Evolutionary conservation across 2,888 invertebrate genomes (phyloP).

Genomic region (Chrysodeixis includens): DNA sequence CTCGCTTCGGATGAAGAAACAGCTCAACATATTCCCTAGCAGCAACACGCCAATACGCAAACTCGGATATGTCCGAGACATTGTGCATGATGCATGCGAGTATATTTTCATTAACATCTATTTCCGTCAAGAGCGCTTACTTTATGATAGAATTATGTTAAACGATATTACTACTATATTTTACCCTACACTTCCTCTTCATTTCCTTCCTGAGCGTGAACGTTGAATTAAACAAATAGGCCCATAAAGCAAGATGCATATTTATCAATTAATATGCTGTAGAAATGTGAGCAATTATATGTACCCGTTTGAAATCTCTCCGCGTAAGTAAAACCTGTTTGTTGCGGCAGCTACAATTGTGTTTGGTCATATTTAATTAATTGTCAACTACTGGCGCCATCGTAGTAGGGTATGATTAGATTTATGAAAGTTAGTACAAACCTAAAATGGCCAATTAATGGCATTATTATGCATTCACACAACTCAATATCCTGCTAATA

Average conservation of each 20-base stretch:
- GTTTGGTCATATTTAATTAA: not conserved
- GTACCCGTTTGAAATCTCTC: not conserved
- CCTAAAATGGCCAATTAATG: not conserved
- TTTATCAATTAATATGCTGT: not conserved
- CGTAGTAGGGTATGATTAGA: conserved; percentile 4
- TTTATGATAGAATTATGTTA: conserved; percentile 14
- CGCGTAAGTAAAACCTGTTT: not conserved
- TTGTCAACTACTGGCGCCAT: conserved; percentile 4
- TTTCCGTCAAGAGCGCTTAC: conserved; percentile 16
- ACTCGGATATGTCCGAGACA: not conserved
- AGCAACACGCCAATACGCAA: not conserved
- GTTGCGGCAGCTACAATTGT: not conserved
- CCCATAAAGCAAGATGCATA: conserved; percentile 7
- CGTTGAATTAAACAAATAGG: conserved; percentile 21
- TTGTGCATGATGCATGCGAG: not conserved
- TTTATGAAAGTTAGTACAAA: not conserved
- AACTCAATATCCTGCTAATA: no score
- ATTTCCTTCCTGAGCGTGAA: conserved; percentile 23
- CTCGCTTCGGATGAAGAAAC: no score
- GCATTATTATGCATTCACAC: not conserved
- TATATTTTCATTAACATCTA: not conserved
- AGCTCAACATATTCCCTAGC: no score
- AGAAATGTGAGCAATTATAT: not conserved
- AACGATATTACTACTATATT: conserved; percentile 13
- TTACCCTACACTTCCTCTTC: conserved; percentile 15